Evolutionary conservation across 2,113 vertebrate genomes (phyloP).

Genomic region (Lepus americanus): DNA sequence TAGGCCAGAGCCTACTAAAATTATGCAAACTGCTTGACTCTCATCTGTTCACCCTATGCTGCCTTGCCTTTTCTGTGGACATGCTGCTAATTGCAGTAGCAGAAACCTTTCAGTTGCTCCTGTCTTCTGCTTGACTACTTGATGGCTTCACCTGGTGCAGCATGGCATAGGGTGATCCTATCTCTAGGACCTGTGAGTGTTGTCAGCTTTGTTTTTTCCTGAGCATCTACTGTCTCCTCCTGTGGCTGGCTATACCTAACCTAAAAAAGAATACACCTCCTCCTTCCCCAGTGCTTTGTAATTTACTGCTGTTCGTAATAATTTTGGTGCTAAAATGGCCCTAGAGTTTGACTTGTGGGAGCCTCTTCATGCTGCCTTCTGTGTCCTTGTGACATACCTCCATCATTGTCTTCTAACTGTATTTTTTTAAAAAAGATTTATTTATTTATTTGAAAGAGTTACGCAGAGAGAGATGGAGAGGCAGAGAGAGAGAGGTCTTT

Average conservation of each 20-base stretch:
- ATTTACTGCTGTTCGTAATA: not conserved
- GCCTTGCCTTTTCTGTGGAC: not conserved
- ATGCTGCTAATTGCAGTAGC: fast-evolving
- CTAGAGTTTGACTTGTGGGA: not conserved
- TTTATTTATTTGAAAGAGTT: too few relatives aligned
- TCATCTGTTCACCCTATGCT: not conserved
- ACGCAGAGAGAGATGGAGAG: too few relatives aligned
- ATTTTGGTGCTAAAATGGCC: not conserved
- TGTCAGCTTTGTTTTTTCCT: not conserved
- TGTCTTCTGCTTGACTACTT: not conserved
- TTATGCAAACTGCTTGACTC: not conserved
- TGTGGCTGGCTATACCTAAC: not conserved
- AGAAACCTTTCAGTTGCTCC: not conserved
- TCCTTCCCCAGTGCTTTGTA: not conserved
- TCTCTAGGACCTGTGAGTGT: not conserved
- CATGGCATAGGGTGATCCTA: not conserved
- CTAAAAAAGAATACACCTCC: not conserved
- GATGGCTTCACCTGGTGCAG: not conserved
- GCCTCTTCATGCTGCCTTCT: not conserved
- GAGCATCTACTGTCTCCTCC: not conserved
- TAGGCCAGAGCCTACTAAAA: not conserved
- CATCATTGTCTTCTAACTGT: not conserved
- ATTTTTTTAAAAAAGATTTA: too few relatives aligned
- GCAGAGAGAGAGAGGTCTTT: too few relatives aligned
- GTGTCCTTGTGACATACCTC: not conserved